Base-by-base conservation (phyloP, 1,140 invertebrate genomes). In the Hyles vespertilio region DNA sequence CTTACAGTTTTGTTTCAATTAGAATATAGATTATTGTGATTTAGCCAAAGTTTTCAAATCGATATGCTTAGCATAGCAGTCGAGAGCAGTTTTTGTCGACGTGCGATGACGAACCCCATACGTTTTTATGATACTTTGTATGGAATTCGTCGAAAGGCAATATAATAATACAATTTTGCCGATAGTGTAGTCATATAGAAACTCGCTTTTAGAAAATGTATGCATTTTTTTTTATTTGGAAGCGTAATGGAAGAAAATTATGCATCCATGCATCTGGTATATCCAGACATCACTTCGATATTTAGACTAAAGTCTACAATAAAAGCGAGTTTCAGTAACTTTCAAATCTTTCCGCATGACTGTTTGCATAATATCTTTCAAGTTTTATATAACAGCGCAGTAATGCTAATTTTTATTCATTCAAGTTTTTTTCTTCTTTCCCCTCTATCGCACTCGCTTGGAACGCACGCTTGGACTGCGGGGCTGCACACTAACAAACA, bases 361-460 rank as follows among this genome's bases (percentile, higher is more conserved):
- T 74, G n/a, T 61, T 57, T 65, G 9, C 8, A 56, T 47, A 32
- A 47, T 43, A 32, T 56, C 10, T 47, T 45, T 47, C 32, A 56
- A 8, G 12, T 47, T 47, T 32, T 45, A 56, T n/a, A 46, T 8
- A 47, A 32, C 44, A 11, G 32, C 34, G 40, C 8, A 43, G 22
- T 22, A 54, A 44, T 44, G 40, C 22, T 22, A 68, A 77, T 79
- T 84, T 85, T 86, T 88, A 88, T 86, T 86, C 81, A 86, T 85
- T 81, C 70, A 63, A 75, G 67, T 81, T 84, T 84, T 84, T 84
- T 84, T 74, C 79, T 86, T 79, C 77, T 85, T 79, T 76, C 72
- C 74, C 79, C 75, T 87, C 83, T 86, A 83, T 86, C 83, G 83
- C 83, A 88, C 84, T 86, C 74, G 84, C 84, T 87, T 87, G 84